Conservation (phyloP, 2,113 vertebrate genomes). For the Meles meles region DNA sequence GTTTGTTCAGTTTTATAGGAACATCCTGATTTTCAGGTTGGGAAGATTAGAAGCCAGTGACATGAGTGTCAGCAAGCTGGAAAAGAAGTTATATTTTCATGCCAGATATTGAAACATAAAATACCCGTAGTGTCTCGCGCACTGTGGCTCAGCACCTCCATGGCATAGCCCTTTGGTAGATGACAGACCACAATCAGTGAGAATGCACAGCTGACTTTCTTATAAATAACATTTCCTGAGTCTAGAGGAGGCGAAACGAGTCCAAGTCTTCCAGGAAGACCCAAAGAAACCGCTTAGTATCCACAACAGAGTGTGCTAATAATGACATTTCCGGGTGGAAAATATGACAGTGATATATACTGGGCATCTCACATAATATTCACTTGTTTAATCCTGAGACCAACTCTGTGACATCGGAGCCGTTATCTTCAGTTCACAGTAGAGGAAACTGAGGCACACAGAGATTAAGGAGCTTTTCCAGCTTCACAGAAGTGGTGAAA, state of each 20-base stretch:
- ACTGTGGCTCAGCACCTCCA: background rate
- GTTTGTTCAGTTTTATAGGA: background rate
- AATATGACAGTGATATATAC: background rate
- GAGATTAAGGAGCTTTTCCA: background rate
- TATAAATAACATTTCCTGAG: background rate
- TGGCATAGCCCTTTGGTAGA: background rate
- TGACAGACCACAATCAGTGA: background rate
- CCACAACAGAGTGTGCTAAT: background rate
- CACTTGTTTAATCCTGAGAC: background rate
- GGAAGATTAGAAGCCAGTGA: background rate
- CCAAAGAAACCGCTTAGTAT: background rate
- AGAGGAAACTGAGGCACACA: background rate
- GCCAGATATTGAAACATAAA: background rate
- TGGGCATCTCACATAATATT: background rate
- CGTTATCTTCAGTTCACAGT: background rate
- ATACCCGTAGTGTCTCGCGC: background rate
- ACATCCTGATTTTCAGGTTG: background rate
- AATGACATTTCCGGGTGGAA: background rate
- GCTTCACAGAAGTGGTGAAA: background rate
- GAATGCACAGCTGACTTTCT: background rate
- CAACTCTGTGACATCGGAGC: background rate
- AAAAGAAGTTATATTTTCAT: background rate
- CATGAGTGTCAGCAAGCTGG: background rate
- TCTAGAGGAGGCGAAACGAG: background rate
- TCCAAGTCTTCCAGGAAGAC: background rate